Evolutionary conservation across 2,888 invertebrate species (phyloP).

Genomic region (Cephalotes varians): DNA sequence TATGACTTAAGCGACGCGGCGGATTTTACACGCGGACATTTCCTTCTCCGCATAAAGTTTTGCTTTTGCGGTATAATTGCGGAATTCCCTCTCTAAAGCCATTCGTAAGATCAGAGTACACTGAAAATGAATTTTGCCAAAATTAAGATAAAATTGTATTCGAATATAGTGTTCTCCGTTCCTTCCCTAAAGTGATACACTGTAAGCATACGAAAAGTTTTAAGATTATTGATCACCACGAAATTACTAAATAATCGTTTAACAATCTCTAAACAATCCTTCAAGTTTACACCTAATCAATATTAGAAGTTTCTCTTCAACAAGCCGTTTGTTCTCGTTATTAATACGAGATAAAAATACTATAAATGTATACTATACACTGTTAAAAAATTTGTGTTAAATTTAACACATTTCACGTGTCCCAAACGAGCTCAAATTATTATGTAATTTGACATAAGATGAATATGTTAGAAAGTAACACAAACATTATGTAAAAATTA

Average conservation of each 20-base stretch:
- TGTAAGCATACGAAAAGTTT: slow-evolving; percentile 95
- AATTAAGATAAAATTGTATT: not conserved
- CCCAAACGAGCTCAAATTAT: too few species aligned
- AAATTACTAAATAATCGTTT: slow-evolving; percentile 94
- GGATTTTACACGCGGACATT: not conserved
- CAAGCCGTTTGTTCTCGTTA: not conserved
- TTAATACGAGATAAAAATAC: not conserved
- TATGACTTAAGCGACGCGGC: slow-evolving; percentile 11
- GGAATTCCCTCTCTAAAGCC: not conserved
- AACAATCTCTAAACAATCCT: not conserved
- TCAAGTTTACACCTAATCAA: not conserved
- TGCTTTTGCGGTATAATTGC: slow-evolving; percentile 7
- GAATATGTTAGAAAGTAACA: too few species aligned
- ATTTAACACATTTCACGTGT: too few species aligned
- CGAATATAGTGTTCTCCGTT: not conserved
- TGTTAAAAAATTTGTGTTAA: too few species aligned
- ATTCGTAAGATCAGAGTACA: not conserved
- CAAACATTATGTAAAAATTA: too few species aligned
- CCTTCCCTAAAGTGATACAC: slow-evolving; percentile 98
- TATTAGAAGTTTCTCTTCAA: not conserved
- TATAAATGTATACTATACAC: not conserved
- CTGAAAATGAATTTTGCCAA: slow-evolving; percentile 7
- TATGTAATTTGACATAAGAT: too few species aligned
- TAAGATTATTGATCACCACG: slow-evolving; percentile 96
- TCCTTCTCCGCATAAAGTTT: not conserved